These are phyloP conservation scores for Falco rusticolus DNA, from an alignment of 2,797 vertebrate genomes.

Conservation along the genomic window DNA sequence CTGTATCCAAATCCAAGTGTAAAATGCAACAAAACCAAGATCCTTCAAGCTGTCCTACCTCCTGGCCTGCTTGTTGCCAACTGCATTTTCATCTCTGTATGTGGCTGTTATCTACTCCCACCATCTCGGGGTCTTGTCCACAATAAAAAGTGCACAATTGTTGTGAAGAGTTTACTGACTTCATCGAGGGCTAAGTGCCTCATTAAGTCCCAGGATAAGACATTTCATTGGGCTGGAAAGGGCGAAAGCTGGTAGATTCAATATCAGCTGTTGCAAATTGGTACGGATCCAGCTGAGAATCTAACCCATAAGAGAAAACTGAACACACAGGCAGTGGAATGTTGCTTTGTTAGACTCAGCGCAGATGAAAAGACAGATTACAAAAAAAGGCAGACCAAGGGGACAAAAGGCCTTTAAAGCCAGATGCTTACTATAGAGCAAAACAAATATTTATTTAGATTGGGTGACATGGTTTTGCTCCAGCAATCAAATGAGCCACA, in stretches of 20 bases:
- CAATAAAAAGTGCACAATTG: not conserved
- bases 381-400: not conserved
- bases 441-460: not conserved
- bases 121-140: not conserved
- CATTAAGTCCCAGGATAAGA: not conserved
- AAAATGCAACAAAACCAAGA: not conserved
- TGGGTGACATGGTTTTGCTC: not conserved
- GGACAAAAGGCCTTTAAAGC: not conserved
- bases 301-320: not conserved
- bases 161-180: not conserved
- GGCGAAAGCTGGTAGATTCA: not conserved
- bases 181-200: not conserved
- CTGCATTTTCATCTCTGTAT: not conserved
- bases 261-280: not conserved
- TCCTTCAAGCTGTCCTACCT: not conserved
- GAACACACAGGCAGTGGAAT: not conserved
- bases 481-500: not conserved
- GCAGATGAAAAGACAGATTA: not conserved
- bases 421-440: not conserved
- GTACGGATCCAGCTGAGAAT: not conserved
- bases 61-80: not conserved
- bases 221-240: not conserved
- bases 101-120: not conserved
- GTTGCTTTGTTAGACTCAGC: not conserved
- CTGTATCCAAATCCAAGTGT: not conserved